Conservation (phyloP, 1,140 invertebrate species). For the Pseudachorutes palmiensis region DNA sequence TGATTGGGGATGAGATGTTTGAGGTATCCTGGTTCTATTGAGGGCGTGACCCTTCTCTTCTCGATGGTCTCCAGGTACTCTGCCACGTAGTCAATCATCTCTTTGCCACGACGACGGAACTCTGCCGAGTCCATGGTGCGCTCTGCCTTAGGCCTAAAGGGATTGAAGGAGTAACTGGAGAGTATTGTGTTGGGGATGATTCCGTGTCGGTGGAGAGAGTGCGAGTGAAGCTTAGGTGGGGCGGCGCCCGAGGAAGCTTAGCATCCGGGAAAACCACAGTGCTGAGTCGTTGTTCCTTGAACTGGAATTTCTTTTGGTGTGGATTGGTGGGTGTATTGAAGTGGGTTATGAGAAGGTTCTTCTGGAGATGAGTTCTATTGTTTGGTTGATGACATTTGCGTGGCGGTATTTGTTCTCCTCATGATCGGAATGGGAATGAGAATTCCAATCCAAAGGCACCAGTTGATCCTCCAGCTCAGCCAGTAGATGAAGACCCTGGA, state of each 20-base stretch:
- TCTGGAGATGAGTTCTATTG: conserved; percentile 7
- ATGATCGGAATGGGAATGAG: not conserved
- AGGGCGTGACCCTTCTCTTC: conserved; percentile 73
- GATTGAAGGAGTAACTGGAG: not conserved
- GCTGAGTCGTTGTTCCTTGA: no score
- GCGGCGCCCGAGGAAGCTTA: not conserved
- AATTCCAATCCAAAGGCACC: not conserved
- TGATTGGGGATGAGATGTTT: conserved; percentile 67
- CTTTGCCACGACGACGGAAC: conserved; percentile 50
- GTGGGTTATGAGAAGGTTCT: not conserved
- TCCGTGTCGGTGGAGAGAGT: no score
- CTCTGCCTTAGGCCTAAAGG: conserved; percentile 5
- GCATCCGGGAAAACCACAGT: conserved; percentile 6
- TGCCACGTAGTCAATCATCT: conserved; percentile 92
- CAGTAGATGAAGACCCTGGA: not conserved
- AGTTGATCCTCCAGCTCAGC: not conserved
- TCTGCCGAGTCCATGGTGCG: conserved; percentile 47
- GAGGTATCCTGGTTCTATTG: conserved; percentile 87
- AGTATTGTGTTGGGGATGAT: not conserved
- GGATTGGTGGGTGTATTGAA: no score
- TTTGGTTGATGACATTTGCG: conserved; percentile 12
- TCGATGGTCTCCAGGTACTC: conserved; percentile 82
- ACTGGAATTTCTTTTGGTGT: no score
- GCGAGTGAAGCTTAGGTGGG: not conserved
- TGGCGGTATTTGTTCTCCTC: not conserved